Evolutionary conservation across 2,888 invertebrate genomes (phyloP), one percentile per base, ranked within the genome.

Genomic region (Orthosia incerta): DNA sequence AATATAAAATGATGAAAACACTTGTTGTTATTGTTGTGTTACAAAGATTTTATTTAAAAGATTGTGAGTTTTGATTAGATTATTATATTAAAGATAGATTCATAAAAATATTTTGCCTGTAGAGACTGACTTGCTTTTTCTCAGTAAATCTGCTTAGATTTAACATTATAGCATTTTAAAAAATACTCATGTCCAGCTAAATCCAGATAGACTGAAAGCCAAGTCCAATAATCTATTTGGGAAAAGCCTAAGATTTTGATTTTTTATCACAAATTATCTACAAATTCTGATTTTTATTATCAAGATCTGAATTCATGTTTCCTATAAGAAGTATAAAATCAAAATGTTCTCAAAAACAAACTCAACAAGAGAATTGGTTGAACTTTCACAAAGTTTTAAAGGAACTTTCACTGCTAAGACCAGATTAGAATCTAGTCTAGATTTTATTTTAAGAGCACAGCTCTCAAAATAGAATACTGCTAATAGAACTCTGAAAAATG

Each of bases 371-470:
- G 23, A 55, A 80, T 67, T 51, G 65, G 53, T 53, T 55, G 12
- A 55, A 75, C 80, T 81, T 81, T 81, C 83, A 79, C 80, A 3
- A 39, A 59, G 26, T 74, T 75, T 69, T 56, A 61, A 70, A 82
- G 18, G 18, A 59, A 76, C 82, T 80, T 80, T 82, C 81, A 77
- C 76, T 70, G 51, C 50, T 26, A 45, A 51, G 12, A 67, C 59
- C 60, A 72, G 76, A 82, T 80, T 60, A 60, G 56, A 67, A 82
- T 76, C 61, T 80, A 57, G 64, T 57, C 72, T 71, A 70, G 57
- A 68, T 73, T 61, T 82, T 82, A 81, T 74, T 81, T 79, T 65
- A 64, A 65, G 61, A 73, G 56, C 63, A 55, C 11, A 50, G 23
- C 45, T 3, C 31, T 50, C 9, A 20, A 50, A 77, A 65, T 81